phyloP scores from a whole-genome alignment of 2,113 vertebrate species.

The Tricholaema leucomelas region DNA sequence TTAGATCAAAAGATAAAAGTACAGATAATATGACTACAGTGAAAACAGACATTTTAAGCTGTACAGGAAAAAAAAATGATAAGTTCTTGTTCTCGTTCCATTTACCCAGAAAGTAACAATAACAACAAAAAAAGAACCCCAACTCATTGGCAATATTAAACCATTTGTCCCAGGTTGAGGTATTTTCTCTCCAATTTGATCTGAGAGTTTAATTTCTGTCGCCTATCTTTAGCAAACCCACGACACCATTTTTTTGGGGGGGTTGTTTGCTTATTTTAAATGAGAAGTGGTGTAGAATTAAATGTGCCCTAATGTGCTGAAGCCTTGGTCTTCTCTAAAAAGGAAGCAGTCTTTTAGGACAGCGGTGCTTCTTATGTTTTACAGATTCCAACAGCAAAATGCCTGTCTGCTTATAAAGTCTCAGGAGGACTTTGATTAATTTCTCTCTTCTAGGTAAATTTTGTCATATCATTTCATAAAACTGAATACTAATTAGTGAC shows the following conservation, averaged over 20 bases:
- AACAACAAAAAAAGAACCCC: not conserved
- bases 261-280: too few relatives aligned
- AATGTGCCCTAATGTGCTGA: not conserved
- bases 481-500: not conserved
- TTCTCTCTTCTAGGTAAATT: not conserved
- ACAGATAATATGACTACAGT: not conserved
- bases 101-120: not conserved
- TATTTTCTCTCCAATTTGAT: too few relatives aligned
- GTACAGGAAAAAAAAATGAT: not conserved
- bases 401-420: not conserved
- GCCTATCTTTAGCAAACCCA: too few relatives aligned
- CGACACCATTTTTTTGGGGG: too few relatives aligned
- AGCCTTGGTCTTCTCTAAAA: not conserved
- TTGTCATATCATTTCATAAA: not conserved
- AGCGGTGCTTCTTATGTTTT: not conserved
- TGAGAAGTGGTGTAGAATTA: not conserved
- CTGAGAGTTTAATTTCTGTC: too few relatives aligned
- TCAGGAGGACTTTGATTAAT: not conserved
- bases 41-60: not conserved
- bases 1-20: conserved; percentile 23
- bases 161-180: too few relatives aligned
- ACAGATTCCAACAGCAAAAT: not conserved
- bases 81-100: not conserved
- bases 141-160: not conserved
- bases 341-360: not conserved